Evolutionary conservation across 2,113 vertebrate species (phyloP).

Genomic region (Sterrhoptilus dennistouni): DNA sequence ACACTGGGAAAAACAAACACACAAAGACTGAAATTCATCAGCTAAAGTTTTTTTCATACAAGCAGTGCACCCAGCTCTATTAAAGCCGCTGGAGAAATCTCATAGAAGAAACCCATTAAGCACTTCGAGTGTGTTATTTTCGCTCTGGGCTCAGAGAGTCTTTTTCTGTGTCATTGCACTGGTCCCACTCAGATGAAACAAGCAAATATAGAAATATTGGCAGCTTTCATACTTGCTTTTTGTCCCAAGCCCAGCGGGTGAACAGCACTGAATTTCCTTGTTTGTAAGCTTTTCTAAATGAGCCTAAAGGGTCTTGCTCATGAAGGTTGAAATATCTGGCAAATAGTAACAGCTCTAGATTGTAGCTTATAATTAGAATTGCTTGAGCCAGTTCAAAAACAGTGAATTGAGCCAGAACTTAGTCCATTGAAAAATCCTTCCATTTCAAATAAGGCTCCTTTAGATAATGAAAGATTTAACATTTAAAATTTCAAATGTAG

Average conservation of each 20-base stretch:
- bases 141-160: slow-evolving; percentile 24
- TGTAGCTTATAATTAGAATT: slow-evolving; percentile 29
- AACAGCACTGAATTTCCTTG: slow-evolving; percentile 28
- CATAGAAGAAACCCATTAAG: slow-evolving; percentile 55
- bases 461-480: not conserved
- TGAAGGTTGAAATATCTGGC: slow-evolving; percentile 54
- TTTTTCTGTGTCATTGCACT: slow-evolving; percentile 64
- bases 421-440: not conserved
- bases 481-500: not conserved
- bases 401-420: not conserved
- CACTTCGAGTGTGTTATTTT: slow-evolving; percentile 64
- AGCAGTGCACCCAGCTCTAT: slow-evolving; percentile 38
- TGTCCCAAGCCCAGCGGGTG: slow-evolving; percentile 12
- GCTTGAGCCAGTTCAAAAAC: slow-evolving; percentile 25
- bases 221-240: slow-evolving; percentile 45
- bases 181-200: slow-evolving; percentile 50
- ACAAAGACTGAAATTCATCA: not conserved
- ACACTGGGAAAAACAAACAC: not conserved
- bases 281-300: slow-evolving; percentile 63
- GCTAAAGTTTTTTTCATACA: not conserved
- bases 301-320: slow-evolving; percentile 57
- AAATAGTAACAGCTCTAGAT: slow-evolving; percentile 35
- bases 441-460: not conserved
- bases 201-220: slow-evolving; percentile 63
- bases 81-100: slow-evolving; percentile 46